These are phyloP conservation scores for Tragelaphus buxtoni DNA, from an alignment of 2,113 vertebrate species.

Conservation along the genomic window DNA sequence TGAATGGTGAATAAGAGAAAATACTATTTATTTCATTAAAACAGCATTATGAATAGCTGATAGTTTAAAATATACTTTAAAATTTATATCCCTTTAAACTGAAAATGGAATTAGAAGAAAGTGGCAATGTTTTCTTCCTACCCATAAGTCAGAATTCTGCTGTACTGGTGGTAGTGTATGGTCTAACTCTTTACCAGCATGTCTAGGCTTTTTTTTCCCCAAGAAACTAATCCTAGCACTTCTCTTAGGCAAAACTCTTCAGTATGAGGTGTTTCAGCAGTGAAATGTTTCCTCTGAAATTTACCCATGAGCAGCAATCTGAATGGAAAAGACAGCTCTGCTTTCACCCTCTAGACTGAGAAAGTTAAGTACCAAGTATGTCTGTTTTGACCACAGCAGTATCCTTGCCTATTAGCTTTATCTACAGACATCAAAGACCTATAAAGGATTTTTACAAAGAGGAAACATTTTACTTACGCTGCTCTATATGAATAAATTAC, in stretches of 20 bases:
- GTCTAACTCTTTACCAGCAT: not conserved
- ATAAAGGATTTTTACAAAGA: not conserved
- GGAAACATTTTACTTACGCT: not conserved
- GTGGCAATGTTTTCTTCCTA: not conserved
- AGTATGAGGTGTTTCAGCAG: not conserved
- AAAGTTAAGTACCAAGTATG: not conserved
- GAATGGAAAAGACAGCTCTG: not conserved
- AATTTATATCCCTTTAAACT: not conserved
- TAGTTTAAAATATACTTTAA: not conserved
- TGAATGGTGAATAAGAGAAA: not conserved
- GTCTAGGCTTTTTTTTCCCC: not conserved
- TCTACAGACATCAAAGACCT: not conserved
- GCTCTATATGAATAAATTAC: not conserved
- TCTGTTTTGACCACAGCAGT: not conserved
- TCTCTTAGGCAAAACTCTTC: conserved; percentile 39
- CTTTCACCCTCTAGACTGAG: not conserved
- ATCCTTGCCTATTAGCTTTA: not conserved
- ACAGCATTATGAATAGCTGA: not conserved
- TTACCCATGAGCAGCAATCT: not conserved
- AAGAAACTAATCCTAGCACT: conserved; percentile 27
- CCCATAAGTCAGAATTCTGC: not conserved
- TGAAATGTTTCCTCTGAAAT: not conserved
- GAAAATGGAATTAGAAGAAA: not conserved
- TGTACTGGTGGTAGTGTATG: not conserved
- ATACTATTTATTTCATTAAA: not conserved